A percentile compares a stretch with the other conserved stretches of the same genome.
Evolutionary conservation across 2,797 vertebrate genomes (phyloP).

Genomic region (Oryzias dopingdopingensis): DNA sequence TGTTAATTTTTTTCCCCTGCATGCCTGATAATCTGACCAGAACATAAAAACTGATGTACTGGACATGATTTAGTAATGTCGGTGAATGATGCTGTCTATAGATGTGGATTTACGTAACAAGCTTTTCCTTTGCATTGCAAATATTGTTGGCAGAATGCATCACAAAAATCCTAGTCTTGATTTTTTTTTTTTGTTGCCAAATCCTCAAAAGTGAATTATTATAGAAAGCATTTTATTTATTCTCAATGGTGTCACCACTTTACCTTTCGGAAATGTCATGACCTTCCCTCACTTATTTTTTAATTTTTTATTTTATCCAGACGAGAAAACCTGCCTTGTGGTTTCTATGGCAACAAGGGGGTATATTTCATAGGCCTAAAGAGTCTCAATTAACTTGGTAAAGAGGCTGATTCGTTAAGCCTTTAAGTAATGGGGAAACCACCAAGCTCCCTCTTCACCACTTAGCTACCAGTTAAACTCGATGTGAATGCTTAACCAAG

Average conservation of each 20-base stretch:
- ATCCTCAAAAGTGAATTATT: background rate
- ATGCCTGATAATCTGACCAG: constrained; percentile 47
- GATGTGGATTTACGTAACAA: constrained; percentile 1
- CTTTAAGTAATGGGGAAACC: constrained; percentile 59
- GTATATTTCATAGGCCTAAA: constrained; percentile 64
- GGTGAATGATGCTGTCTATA: constrained; percentile 6
- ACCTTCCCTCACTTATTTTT: constrained; percentile 28
- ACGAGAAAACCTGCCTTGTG: constrained; percentile 49
- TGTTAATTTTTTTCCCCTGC: constrained; percentile 58
- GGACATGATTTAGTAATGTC: constrained; percentile 36
- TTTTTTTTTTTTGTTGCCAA: too few relatives aligned
- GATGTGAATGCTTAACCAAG: constrained; percentile 63
- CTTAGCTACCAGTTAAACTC: constrained; percentile 62
- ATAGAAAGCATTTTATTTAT: constrained; percentile 1
- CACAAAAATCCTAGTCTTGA: too few relatives aligned
- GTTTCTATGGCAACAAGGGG: constrained; percentile 70
- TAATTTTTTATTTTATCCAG: constrained; percentile 45
- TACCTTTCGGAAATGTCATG: constrained; percentile 10
- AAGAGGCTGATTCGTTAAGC: constrained; percentile 72
- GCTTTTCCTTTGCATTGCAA: too few relatives aligned
- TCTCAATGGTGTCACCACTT: constrained; percentile 6
- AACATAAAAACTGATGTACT: constrained; percentile 28
- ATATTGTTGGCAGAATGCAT: too few relatives aligned
- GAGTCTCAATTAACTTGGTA: constrained; percentile 69
- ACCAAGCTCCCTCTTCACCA: constrained; percentile 47